These are phyloP conservation scores for Hippocampus mohnikei DNA, from an alignment of 2,113 vertebrate species.

Conservation along the genomic window DNA sequence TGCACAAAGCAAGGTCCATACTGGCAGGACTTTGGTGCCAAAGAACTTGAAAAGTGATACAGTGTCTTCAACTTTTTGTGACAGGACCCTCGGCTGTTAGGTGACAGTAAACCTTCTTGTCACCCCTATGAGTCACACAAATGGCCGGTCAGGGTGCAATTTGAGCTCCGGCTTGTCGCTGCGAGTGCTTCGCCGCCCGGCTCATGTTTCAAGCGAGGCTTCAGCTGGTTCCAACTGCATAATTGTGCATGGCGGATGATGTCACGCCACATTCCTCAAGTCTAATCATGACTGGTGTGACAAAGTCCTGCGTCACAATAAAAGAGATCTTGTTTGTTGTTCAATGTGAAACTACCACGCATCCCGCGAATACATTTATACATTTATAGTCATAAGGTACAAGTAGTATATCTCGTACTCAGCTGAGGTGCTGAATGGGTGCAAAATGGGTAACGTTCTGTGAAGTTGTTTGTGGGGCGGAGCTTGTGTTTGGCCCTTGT, in stretches of 20 bases:
- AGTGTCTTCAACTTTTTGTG: background rate
- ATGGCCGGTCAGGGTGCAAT: slow-evolving; percentile 48
- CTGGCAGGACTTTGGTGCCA: no score
- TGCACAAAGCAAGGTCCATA: no score
- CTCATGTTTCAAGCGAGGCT: slow-evolving; percentile 64
- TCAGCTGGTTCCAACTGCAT: slow-evolving; percentile 37
- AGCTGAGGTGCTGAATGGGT: background rate
- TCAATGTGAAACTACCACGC: background rate
- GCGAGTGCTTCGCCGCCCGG: slow-evolving; percentile 43
- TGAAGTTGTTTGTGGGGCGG: background rate
- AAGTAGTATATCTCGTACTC: background rate
- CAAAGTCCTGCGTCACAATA: background rate
- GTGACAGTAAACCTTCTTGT: slow-evolving; percentile 43
- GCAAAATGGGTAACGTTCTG: background rate
- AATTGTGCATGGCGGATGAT: slow-evolving; percentile 33
- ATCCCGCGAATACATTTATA: no score
- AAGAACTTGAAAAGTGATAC: background rate
- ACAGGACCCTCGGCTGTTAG: slow-evolving; percentile 1
- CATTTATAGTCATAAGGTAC: no score
- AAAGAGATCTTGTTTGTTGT: background rate
- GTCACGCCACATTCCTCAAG: slow-evolving; percentile 45
- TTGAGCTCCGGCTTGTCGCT: slow-evolving; percentile 55
- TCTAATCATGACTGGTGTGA: slow-evolving; percentile 16
- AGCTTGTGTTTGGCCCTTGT: no score
- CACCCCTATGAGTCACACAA: slow-evolving; percentile 35